phyloP scores from a whole-genome alignment of 2,797 vertebrate genomes.

The Cirrhinus molitorella region DNA sequence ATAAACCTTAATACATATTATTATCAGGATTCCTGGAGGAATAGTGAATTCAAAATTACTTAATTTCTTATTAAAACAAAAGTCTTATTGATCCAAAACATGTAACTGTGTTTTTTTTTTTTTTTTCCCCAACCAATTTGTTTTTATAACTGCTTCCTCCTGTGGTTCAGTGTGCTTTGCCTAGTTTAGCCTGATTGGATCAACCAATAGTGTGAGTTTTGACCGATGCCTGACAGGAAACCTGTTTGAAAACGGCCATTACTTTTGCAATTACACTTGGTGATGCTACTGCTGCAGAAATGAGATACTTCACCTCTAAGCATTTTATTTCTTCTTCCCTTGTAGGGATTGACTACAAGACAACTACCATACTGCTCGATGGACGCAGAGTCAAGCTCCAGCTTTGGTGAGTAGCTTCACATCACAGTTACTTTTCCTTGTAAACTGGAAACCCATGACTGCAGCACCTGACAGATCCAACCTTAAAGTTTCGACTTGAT shows the following conservation, averaged over 20 bases:
- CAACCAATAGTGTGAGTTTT: background rate
- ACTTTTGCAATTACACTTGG: background rate
- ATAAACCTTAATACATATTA: background rate
- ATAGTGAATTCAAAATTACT: background rate
- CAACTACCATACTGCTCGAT: constrained; percentile 87
- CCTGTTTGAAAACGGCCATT: background rate
- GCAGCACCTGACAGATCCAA: background rate
- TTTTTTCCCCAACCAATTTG: background rate
- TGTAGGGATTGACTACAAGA: constrained; percentile 89
- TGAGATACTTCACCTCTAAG: background rate
- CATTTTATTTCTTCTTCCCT: background rate
- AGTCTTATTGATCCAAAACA: background rate
- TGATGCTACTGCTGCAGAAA: background rate
- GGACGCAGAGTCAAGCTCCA: constrained; percentile 88
- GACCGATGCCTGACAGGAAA: background rate
- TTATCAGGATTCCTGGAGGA: background rate
- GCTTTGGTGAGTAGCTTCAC: constrained; percentile 79
- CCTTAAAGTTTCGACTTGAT: background rate
- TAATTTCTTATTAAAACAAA: background rate
- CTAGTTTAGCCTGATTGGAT: background rate
- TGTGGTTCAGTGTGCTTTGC: background rate
- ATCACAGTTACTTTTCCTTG: constrained; percentile 10
- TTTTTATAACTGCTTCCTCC: background rate
- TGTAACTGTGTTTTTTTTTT: background rate
- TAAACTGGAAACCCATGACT: constrained; percentile 5